These are phyloP conservation scores for Melipona bicolor DNA, from an alignment of 2,888 invertebrate genomes.

Conservation along the genomic window DNA sequence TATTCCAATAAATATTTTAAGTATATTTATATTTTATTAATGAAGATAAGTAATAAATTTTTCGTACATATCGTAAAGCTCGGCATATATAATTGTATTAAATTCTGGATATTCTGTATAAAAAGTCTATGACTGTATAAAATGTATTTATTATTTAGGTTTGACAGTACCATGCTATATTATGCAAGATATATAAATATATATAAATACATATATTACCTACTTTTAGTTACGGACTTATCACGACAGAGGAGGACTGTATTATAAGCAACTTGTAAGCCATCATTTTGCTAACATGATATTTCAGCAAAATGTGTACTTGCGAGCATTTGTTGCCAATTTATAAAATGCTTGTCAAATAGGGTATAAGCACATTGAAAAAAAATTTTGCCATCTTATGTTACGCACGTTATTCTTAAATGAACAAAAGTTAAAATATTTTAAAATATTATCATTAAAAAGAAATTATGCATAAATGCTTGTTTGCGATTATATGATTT, in stretches of 20 bases:
- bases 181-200: conserved; percentile 76
- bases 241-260: conserved; percentile 78
- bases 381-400: conserved; percentile 49
- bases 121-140: conserved; percentile 83
- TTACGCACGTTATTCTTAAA: conserved; percentile 48
- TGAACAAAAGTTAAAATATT: conserved; percentile 44
- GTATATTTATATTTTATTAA: conserved; percentile 23
- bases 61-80: conserved; percentile 29
- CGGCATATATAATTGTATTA: conserved; percentile 59
- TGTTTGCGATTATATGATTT: conserved; percentile 7
- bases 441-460: conserved; percentile 21
- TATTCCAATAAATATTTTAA: not conserved
- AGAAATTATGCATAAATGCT: conserved; percentile 4
- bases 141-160: conserved; percentile 84
- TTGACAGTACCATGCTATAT: conserved; percentile 82
- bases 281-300: conserved; percentile 53
- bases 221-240: conserved; percentile 82
- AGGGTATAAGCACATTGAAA: conserved; percentile 48
- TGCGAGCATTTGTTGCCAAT: conserved; percentile 75
- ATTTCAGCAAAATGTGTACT: conserved; percentile 62
- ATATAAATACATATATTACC: conserved; percentile 73
- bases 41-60: not conserved
- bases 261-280: conserved; percentile 65
- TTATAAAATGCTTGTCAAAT: conserved; percentile 64
- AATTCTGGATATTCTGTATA: conserved; percentile 82